Evolutionary conservation across 2,888 invertebrate genomes (phyloP).

Genomic region (Pandemis corylana): DNA sequence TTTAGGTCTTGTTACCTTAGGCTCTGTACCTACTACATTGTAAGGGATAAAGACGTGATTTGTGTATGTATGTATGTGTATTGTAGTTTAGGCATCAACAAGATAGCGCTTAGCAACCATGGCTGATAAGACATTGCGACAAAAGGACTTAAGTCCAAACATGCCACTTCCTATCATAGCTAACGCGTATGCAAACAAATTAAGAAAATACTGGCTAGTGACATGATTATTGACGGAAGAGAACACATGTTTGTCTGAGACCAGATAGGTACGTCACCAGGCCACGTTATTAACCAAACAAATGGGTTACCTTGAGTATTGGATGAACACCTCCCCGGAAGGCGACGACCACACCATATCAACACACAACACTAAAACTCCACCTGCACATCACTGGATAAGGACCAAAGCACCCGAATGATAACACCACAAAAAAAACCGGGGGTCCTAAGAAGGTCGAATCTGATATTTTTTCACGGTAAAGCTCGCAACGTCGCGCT

Average conservation of each 20-base stretch:
- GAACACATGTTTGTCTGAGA: not conserved
- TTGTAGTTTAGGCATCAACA: not conserved
- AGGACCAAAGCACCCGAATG: conserved; percentile 81
- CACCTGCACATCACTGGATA: conserved; percentile 81
- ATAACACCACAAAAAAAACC: conserved; percentile 83
- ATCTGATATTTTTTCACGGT: conserved; percentile 81
- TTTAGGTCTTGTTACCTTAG: too few relatives aligned
- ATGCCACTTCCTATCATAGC: not conserved
- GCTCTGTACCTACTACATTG: too few relatives aligned
- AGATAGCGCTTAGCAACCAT: not conserved
- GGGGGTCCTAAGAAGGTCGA: conserved; percentile 84
- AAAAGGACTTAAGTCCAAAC: not conserved
- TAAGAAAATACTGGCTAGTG: not conserved
- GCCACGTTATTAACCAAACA: conserved; percentile 37
- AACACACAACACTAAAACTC: conserved; percentile 71
- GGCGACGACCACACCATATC: conserved; percentile 84
- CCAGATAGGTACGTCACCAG: conserved; percentile 1
- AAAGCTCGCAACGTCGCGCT: conserved; percentile 83
- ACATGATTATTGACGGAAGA: conserved; percentile 1
- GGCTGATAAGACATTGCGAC: not conserved
- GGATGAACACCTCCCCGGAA: conserved; percentile 79
- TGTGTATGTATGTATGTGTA: too few relatives aligned
- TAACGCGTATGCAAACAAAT: conserved; percentile 8
- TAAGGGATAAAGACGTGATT: too few relatives aligned
- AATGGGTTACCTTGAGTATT: conserved; percentile 75